Evolutionary conservation across 2,113 vertebrate genomes (phyloP).

Genomic region (Taurulus bubalis): DNA sequence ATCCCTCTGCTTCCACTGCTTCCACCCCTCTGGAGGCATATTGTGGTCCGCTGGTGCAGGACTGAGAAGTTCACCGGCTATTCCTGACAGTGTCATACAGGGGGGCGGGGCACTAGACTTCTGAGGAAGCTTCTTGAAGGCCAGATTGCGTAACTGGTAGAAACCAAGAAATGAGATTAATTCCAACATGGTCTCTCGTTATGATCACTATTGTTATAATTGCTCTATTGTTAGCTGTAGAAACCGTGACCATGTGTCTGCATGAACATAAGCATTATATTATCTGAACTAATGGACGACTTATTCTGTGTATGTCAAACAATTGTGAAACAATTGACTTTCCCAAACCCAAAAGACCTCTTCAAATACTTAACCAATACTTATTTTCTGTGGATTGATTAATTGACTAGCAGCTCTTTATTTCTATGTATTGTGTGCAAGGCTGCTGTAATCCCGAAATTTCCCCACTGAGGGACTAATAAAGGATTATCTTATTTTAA

Average conservation of each 20-base stretch:
- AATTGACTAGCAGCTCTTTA: neutral
- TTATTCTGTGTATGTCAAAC: neutral
- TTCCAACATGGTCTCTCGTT: neutral
- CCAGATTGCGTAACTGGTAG: slow-evolving; percentile 90
- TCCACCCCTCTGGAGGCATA: slow-evolving; percentile 88
- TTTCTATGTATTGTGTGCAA: no score
- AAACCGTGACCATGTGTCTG: neutral
- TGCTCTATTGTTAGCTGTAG: neutral
- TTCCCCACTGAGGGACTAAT: no score
- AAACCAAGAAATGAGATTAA: slow-evolving; percentile 32
- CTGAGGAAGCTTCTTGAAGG: slow-evolving; percentile 95
- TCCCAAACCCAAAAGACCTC: neutral
- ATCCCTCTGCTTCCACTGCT: slow-evolving; percentile 93
- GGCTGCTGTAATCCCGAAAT: no score
- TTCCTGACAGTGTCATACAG: slow-evolving; percentile 72
- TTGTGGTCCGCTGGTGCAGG: slow-evolving; percentile 71
- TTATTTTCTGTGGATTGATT: neutral
- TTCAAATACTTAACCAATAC: neutral
- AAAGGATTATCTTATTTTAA: no score
- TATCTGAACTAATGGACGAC: neutral
- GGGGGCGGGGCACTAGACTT: slow-evolving; percentile 83
- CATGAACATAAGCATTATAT: neutral
- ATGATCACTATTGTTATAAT: neutral
- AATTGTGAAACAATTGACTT: neutral
- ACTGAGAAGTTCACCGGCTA: slow-evolving; percentile 85